These are phyloP conservation scores for Trogon melanurus DNA, from an alignment of 2,113 vertebrate genomes.

Conservation along the genomic window DNA sequence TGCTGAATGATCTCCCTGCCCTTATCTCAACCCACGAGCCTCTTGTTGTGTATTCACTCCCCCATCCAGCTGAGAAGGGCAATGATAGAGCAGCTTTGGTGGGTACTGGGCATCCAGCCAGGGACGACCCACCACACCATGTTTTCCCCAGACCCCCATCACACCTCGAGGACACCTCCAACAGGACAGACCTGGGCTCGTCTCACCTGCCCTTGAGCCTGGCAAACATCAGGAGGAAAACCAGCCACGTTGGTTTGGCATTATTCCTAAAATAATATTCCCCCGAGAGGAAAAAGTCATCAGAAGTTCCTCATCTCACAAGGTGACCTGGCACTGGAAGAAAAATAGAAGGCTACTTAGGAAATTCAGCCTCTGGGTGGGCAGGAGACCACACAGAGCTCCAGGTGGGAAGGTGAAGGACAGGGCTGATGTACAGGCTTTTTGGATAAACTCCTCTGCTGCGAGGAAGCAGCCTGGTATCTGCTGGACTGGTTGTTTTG, in stretches of 20 bases:
- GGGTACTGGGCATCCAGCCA: too few species aligned
- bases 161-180: background rate
- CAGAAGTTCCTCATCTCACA: background rate
- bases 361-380: background rate
- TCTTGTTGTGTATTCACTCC: too few species aligned
- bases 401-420: background rate
- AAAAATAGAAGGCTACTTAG: background rate
- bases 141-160: background rate
- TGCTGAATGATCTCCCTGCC: too few species aligned
- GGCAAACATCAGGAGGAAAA: background rate
- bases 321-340: background rate
- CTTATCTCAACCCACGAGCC: too few species aligned
- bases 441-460: background rate
- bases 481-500: background rate
- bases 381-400: accelerated
- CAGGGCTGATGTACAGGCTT: background rate
- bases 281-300: background rate
- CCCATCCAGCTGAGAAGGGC: too few species aligned
- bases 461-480: background rate
- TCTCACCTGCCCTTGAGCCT: background rate
- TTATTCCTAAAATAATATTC: background rate
- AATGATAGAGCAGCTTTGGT: too few species aligned
- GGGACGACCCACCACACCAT: background rate
- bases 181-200: background rate
- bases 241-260: accelerated